These are phyloP conservation scores for Nomada flava DNA, from an alignment of 2,888 invertebrate genomes.

Conservation along the genomic window DNA sequence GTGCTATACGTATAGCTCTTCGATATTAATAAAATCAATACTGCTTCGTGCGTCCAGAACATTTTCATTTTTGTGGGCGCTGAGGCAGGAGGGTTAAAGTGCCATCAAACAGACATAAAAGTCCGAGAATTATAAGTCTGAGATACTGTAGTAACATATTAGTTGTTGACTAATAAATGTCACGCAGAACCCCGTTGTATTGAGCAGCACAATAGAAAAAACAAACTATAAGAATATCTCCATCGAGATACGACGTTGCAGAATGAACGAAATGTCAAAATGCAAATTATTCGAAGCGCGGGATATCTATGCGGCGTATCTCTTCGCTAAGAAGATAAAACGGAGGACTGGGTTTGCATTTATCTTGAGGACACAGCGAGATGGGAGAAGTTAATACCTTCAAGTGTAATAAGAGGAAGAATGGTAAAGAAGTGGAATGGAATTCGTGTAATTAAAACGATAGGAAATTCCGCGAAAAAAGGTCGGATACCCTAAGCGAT, in stretches of 20 bases:
- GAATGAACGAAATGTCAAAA: slow-evolving; percentile 36
- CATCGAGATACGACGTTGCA: slow-evolving; percentile 14
- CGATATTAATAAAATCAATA: no score
- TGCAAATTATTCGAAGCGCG: slow-evolving; percentile 35
- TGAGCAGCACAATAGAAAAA: slow-evolving; percentile 7
- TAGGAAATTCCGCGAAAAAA: slow-evolving; percentile 7
- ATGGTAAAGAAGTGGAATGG: neutral
- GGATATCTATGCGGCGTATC: slow-evolving; percentile 21
- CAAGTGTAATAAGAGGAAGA: slow-evolving; percentile 8
- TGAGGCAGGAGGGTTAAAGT: no score
- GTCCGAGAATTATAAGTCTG: no score
- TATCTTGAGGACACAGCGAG: slow-evolving; percentile 32
- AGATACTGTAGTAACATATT: no score
- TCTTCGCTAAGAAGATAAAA: slow-evolving; percentile 23
- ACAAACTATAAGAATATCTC: slow-evolving; percentile 44
- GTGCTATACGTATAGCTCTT: no score
- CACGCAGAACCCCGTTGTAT: no score
- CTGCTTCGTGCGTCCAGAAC: no score
- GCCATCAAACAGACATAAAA: no score
- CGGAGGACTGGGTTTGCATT: slow-evolving; percentile 44
- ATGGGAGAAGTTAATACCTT: slow-evolving; percentile 33
- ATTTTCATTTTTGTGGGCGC: no score
- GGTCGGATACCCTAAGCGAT: slow-evolving; percentile 8
- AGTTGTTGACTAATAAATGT: no score
- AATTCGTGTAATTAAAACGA: slow-evolving; percentile 43